Evolutionary conservation across 2,888 invertebrate species (phyloP).

Genomic region (Rhaphigaster nebulosa): DNA sequence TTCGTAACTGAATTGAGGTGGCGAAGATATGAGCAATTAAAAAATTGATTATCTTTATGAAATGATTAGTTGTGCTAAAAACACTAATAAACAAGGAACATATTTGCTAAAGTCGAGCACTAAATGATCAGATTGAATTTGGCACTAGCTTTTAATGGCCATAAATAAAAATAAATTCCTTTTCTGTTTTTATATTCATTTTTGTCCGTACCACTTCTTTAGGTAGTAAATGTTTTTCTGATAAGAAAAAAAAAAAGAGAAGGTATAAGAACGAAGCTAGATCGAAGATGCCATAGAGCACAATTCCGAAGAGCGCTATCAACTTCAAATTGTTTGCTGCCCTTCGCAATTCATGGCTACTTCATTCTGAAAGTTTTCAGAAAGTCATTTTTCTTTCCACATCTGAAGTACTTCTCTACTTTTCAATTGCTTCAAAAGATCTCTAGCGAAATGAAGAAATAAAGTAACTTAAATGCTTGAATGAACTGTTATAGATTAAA

Average conservation of each 20-base stretch:
- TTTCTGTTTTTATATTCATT: too few relatives aligned
- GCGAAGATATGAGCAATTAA: too few relatives aligned
- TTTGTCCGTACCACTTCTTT: too few relatives aligned
- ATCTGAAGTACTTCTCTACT: not conserved
- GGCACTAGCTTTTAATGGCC: too few relatives aligned
- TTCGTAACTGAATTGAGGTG: too few relatives aligned
- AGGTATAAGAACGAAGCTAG: not conserved
- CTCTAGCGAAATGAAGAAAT: not conserved
- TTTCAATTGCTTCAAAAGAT: slow-evolving; percentile 19
- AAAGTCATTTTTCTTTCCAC: not conserved
- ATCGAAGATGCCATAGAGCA: not conserved
- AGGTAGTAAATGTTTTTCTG: too few relatives aligned
- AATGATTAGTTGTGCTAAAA: too few relatives aligned
- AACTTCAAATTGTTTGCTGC: slow-evolving; percentile 1
- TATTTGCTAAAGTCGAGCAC: too few relatives aligned
- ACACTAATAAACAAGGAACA: too few relatives aligned
- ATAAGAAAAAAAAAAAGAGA: not conserved
- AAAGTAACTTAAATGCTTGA: not conserved
- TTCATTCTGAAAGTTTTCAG: not conserved
- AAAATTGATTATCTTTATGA: too few relatives aligned
- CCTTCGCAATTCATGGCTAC: slow-evolving; percentile 1
- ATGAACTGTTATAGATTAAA: not conserved
- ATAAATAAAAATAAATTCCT: too few relatives aligned
- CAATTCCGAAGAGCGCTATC: not conserved
- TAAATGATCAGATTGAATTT: too few relatives aligned